Base-by-base conservation (phyloP, 2,797 vertebrate species). In the Pygocentrus nattereri region DNA sequence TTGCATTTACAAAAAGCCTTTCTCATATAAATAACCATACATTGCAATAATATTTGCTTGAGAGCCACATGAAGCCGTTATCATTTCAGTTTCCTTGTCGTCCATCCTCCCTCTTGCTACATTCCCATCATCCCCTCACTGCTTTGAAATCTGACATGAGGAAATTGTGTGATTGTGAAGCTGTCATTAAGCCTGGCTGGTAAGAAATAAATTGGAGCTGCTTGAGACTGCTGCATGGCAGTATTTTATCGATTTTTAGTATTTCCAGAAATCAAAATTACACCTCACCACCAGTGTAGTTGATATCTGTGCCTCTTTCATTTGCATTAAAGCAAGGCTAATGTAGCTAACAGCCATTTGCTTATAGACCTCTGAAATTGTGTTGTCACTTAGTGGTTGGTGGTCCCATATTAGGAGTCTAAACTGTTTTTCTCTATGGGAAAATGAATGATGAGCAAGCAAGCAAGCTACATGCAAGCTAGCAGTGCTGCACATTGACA, bases 21-120 rank as follows among this genome's bases (percentile, higher is more conserved):
- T 86, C 74, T 80, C 80, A 76, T 88, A 87, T 87, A 89, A 90
- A 91, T 88, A 85, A 86, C 74, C 65, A 82, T 81, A 86, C 80
- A 81, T 74, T 82, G 82, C 85, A 87, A 87, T 82, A 82, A 82
- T 88, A 87, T 87, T 83, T 58, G 54, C 69, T 75, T 85, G 76
- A 82, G 84, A 84, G 70, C 75, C 61, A 67, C 49, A 68, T 56
- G 44, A 82, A 87, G 81, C 65, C 75, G 65, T 59, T 78, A 78
- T 83, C 61, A 76, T 86, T 82, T 80, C 61, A 23, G 34, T 27
- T 69, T 59, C 21, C 44, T 25, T 54, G 44, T 69, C 69, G 71
- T 50, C 67, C 69, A 41, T 77, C 61, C 13, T 16, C n/a, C 23
- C 19, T 47, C 78, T 31, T 38, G 44, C 15, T 50, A 13, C 7